Evolutionary conservation across 2,888 invertebrate species (phyloP).

Genomic region (Agrochola circellaris): DNA sequence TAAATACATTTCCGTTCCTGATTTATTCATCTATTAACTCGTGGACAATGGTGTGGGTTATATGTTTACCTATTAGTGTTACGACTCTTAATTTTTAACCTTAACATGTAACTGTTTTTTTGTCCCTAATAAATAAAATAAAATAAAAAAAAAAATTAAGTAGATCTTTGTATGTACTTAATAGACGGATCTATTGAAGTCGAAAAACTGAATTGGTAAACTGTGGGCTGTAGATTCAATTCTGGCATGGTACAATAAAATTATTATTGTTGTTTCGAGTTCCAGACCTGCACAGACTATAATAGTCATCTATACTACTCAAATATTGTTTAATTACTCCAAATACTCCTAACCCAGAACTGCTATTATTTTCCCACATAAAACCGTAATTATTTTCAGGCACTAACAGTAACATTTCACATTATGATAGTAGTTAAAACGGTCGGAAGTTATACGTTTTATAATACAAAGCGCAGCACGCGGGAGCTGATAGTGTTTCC

Average conservation of each 20-base stretch:
- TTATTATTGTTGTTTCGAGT: neutral
- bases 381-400: neutral
- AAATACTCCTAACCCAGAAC: neutral
- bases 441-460: conserved; percentile 31
- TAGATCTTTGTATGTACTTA: neutral
- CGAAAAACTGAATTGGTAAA: neutral
- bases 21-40: no score
- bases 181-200: no score
- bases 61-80: no score
- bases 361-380: neutral
- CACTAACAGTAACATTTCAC: conserved; percentile 9
- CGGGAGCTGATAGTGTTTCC: conserved; percentile 12
- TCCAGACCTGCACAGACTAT: neutral
- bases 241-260: neutral
- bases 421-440: conserved; percentile 19
- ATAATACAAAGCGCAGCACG: conserved; percentile 32
- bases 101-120: no score
- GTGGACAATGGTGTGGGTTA: no score
- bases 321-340: neutral
- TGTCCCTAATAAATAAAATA: no score
- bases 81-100: no score
- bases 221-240: neutral
- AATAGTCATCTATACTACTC: neutral
- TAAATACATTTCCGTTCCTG: no score
- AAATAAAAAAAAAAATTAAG: no score